Evolutionary conservation across 2,888 invertebrate genomes (phyloP), one percentile per base, ranked within the genome.

Genomic region (Frankliniella intonsa): DNA sequence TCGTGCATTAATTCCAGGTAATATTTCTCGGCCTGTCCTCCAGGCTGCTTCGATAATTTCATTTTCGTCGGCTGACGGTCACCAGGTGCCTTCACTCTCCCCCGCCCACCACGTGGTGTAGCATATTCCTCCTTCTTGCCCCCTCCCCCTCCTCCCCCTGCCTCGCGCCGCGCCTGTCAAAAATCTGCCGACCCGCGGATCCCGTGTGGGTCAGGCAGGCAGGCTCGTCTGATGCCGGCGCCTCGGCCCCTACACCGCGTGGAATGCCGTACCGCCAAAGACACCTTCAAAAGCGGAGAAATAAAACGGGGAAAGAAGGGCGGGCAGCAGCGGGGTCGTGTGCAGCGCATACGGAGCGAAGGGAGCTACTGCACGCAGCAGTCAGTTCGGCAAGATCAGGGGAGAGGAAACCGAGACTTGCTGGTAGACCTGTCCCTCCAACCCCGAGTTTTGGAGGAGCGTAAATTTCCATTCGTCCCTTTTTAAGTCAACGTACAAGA

Each of bases 11-110:
- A 76, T 76, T 76, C 25, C 69, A 12, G 25, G 69, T 76, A 76
- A 76, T 76, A 76, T 76, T 76, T 76, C 69, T 76, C 69, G 25
- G 25, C 69, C 25, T 76, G 69, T 76, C 69, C 69, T 25, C 9
- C 22, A 12, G 22, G 69, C 25, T 22, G 22, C 25, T 25, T 76
- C 69, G 25, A 76, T 76, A 76, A 76, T 76, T 76, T 76, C 69
- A 76, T 76, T 76, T 76, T 12, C 17, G 19, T 62, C 14, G 0
- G 19, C 62, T 38, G 38, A 38, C 38, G 38, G 5, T 38, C 38
- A 2, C 38, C 38, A 38, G 38, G 38, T 38, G 38, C 38, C 38
- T 38, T 38, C 38, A 2, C 38, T 38, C 38, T 38, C 38, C 38
- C 38, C 38, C 38, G 2, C 38, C 38, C 38, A n/a, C n/a, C n/a